phyloP scores from a whole-genome alignment of 2,888 invertebrate species.

The Chrysodeixis includens region DNA sequence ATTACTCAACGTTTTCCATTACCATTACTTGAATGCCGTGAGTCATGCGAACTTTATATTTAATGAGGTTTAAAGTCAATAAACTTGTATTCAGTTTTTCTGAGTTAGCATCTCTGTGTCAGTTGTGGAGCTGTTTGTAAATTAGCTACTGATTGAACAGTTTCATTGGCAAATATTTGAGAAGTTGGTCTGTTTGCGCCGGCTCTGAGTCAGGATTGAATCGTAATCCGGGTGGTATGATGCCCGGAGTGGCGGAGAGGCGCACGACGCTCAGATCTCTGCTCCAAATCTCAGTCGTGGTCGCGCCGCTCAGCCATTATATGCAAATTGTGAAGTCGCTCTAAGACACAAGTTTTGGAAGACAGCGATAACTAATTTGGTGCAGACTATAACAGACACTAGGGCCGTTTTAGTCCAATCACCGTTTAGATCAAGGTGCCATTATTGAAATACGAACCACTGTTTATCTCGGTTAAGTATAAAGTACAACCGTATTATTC shows the following conservation, averaged over 20 bases:
- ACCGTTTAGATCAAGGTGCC: conserved; percentile 43
- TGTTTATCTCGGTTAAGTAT: conserved; percentile 35
- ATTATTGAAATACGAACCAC: conserved; percentile 41
- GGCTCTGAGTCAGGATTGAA: conserved; percentile 66
- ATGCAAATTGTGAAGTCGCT: conserved; percentile 79
- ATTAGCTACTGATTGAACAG: conserved; percentile 59
- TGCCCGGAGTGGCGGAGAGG: conserved; percentile 67
- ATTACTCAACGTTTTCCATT: conserved; percentile 63
- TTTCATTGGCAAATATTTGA: conserved; percentile 61
- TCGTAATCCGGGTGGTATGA: conserved; percentile 69
- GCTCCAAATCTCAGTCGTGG: conserved; percentile 84
- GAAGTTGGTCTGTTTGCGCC: conserved; percentile 27
- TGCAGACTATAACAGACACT: conserved; percentile 25
- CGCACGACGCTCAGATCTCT: conserved; percentile 78
- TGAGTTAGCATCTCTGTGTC: conserved; percentile 55
- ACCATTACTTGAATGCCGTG: conserved; percentile 65
- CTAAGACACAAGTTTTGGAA: conserved; percentile 70
- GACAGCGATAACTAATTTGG: conserved; percentile 69
- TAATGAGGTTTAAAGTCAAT: conserved; percentile 73
- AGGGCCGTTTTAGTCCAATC: conserved; percentile 42
- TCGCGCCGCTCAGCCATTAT: conserved; percentile 80
- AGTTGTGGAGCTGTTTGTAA: conserved; percentile 54
- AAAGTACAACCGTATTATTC: conserved; percentile 38
- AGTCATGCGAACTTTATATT: conserved; percentile 74
- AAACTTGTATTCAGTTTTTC: conserved; percentile 68